Conservation (phyloP, 2,888 invertebrate genomes). For the Argyresthia goedartella region DNA sequence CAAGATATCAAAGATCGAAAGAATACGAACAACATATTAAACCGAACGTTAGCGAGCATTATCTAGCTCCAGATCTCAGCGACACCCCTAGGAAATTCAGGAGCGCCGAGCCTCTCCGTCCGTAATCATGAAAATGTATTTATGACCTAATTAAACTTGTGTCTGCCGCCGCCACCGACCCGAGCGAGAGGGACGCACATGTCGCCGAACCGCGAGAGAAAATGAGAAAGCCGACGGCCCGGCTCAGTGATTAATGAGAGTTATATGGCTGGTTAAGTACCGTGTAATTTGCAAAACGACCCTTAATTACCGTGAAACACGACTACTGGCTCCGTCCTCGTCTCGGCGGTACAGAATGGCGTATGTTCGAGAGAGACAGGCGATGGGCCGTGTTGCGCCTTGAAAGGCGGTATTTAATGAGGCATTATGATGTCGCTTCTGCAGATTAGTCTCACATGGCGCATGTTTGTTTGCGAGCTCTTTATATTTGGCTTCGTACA, state of each 20-base stretch:
- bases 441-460: conserved; percentile 64
- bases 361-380: conserved; percentile 32
- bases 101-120: conserved; percentile 21
- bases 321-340: conserved; percentile 53
- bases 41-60: too few relatives aligned
- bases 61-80: background rate
- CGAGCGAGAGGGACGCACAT: conserved; percentile 27
- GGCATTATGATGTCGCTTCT: conserved; percentile 65
- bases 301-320: conserved; percentile 74
- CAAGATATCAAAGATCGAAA: too few relatives aligned
- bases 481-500: conserved; percentile 61
- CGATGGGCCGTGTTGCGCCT: conserved; percentile 38
- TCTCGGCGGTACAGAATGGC: conserved; percentile 22
- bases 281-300: conserved; percentile 83
- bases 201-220: conserved; percentile 18
- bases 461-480: conserved; percentile 54
- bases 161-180: conserved; percentile 37
- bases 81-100: background rate
- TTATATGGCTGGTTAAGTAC: conserved; percentile 80
- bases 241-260: conserved; percentile 73
- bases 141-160: conserved; percentile 70
- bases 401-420: conserved; percentile 64
- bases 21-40: too few relatives aligned
- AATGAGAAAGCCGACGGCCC: conserved; percentile 37
- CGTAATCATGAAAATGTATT: conserved; percentile 68